These are phyloP conservation scores for Macaca mulatta DNA, from an alignment of 2,113 vertebrate species.

Conservation along the genomic window DNA sequence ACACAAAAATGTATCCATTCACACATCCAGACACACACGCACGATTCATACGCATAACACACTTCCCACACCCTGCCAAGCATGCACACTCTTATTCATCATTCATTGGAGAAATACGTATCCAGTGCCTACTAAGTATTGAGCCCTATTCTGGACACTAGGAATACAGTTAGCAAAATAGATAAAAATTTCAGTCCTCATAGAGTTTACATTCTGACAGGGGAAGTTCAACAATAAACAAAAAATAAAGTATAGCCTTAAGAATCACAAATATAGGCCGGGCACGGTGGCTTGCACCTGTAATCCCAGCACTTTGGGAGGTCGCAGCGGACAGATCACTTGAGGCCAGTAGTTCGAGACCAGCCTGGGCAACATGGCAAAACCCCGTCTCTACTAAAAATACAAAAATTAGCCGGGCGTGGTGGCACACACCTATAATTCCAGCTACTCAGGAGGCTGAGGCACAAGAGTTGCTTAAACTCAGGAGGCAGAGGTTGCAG, in stretches of 20 bases:
- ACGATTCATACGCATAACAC: neutral
- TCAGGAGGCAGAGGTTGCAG: too few relatives aligned
- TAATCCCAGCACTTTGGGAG: too few relatives aligned
- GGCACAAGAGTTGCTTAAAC: too few relatives aligned
- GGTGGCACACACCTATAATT: too few relatives aligned
- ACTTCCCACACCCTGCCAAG: neutral
- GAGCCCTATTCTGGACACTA: neutral
- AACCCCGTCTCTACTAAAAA: too few relatives aligned
- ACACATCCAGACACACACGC: neutral
- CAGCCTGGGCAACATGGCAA: too few relatives aligned
- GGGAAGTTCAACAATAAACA: slow-evolving; percentile 11
- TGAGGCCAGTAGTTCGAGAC: too few relatives aligned
- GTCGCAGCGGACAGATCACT: too few relatives aligned
- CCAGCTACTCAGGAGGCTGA: too few relatives aligned
- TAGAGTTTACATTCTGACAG: neutral
- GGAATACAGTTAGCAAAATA: neutral
- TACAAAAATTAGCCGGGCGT: too few relatives aligned
- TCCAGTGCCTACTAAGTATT: neutral
- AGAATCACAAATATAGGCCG: neutral
- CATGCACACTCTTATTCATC: neutral
- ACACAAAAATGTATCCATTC: neutral
- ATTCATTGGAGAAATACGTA: neutral
- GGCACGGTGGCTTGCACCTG: too few relatives aligned
- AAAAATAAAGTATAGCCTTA: neutral
- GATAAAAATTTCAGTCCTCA: slow-evolving; percentile 14